Evolutionary conservation across 2,888 invertebrate genomes (phyloP).

Genomic region (Sesamia inferens): DNA sequence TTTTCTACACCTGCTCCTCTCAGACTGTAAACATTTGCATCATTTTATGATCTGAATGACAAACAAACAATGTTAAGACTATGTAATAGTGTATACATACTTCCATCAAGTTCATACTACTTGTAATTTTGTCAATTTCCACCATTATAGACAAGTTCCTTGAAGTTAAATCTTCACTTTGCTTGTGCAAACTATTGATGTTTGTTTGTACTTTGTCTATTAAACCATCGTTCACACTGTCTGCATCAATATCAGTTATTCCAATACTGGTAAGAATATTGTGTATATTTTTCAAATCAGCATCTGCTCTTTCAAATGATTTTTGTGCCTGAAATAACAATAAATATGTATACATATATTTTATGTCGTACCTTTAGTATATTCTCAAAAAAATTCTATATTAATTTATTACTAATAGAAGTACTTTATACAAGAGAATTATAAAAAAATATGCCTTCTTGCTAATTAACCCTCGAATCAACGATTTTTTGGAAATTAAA

Average conservation of each 20-base stretch:
- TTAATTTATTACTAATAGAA: too few relatives aligned
- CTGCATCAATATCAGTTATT: constrained; percentile 74
- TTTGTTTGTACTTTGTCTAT: constrained; percentile 81
- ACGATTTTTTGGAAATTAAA: neutral
- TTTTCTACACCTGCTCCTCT: constrained; percentile 79
- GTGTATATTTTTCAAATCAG: constrained; percentile 85
- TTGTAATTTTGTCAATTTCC: constrained; percentile 81
- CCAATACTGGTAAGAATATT: constrained; percentile 81
- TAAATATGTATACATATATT: neutral
- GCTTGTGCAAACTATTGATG: constrained; percentile 76
- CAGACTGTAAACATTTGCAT: constrained; percentile 74
- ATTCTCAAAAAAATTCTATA: neutral
- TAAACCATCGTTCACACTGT: constrained; percentile 70
- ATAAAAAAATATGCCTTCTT: neutral
- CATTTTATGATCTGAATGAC: neutral
- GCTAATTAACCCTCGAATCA: neutral
- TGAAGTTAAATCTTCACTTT: constrained; percentile 84
- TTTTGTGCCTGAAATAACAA: constrained; percentile 77
- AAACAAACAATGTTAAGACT: neutral
- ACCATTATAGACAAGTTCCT: constrained; percentile 80
- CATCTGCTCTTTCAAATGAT: constrained; percentile 83
- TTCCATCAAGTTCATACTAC: constrained; percentile 70
- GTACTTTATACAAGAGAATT: too few relatives aligned
- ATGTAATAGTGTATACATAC: constrained; percentile 64
- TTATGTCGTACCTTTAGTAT: neutral